These are phyloP conservation scores for Entomyzon cyanotis DNA, from an alignment of 2,113 vertebrate genomes.

Conservation along the genomic window DNA sequence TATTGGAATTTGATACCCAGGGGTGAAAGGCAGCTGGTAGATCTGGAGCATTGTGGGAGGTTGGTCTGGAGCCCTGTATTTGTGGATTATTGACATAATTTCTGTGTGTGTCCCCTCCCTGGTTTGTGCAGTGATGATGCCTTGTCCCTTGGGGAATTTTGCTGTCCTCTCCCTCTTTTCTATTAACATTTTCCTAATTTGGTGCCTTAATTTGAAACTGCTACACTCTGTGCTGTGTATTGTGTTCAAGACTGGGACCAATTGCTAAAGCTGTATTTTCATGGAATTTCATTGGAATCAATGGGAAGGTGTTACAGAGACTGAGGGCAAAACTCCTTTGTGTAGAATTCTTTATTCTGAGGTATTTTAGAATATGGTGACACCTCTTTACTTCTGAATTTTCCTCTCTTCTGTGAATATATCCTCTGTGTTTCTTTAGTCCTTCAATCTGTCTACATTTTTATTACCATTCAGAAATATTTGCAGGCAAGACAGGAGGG, in stretches of 20 bases:
- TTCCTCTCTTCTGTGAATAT: background rate
- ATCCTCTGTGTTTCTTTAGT: background rate
- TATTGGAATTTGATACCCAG: background rate
- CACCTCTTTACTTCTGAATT: background rate
- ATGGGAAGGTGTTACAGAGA: background rate
- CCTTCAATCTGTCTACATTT: background rate
- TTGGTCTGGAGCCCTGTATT: background rate
- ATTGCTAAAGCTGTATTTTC: background rate
- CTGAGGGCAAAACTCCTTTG: background rate
- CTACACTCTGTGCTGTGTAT: background rate
- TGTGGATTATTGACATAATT: background rate
- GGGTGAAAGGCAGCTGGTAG: background rate
- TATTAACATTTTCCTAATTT: background rate
- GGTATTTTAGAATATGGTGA: background rate
- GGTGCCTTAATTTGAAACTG: background rate
- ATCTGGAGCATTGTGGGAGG: background rate
- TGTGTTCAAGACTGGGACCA: background rate
- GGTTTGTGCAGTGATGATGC: background rate
- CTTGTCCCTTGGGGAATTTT: background rate
- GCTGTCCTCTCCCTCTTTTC: background rate
- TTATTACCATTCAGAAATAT: background rate
- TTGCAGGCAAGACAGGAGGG: background rate
- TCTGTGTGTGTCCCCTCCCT: background rate
- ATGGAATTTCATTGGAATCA: background rate
- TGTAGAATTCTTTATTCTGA: background rate